phyloP scores from a whole-genome alignment of 2,888 invertebrate genomes.

The Pseudococcus jackbeardsleyi region DNA sequence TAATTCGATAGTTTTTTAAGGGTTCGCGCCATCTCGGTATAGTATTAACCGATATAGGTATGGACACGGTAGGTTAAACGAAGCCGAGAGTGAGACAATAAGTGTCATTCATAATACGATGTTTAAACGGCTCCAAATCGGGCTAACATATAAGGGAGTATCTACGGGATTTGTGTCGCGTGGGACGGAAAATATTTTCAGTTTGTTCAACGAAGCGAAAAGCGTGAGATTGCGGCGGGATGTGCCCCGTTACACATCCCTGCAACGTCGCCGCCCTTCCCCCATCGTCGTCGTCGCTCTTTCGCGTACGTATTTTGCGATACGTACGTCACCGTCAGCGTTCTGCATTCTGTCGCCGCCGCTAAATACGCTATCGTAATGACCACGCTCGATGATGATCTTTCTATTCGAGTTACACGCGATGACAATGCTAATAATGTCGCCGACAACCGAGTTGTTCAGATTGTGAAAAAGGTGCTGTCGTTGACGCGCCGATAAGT shows the following conservation, averaged over 20 bases:
- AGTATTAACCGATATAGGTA: constrained; percentile 62
- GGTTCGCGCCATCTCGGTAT: constrained; percentile 12
- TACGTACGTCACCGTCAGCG: constrained; percentile 61
- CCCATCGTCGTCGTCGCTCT: constrained; percentile 6
- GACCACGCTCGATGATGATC: constrained; percentile 57
- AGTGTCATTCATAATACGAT: constrained; percentile 65
- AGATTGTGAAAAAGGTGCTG: constrained; percentile 39
- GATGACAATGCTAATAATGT: constrained; percentile 61
- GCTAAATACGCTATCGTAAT: constrained; percentile 59
- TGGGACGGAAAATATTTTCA: constrained; percentile 65
- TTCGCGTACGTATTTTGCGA: constrained; percentile 24
- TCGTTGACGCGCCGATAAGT: constrained; percentile 4
- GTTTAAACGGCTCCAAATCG: constrained; percentile 59
- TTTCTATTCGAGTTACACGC: constrained; percentile 50
- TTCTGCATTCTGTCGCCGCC: constrained; percentile 35
- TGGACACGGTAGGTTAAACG: constrained; percentile 63
- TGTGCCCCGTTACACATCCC: constrained; percentile 62
- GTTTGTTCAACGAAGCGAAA: constrained; percentile 65
- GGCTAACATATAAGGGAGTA: constrained; percentile 57
- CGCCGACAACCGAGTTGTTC: constrained; percentile 53
- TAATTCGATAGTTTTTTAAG: constrained; percentile 46
- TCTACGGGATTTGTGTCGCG: constrained; percentile 63
- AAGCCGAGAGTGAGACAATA: constrained; percentile 64
- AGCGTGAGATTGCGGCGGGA: constrained; percentile 65
- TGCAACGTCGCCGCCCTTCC: background rate